phyloP scores from a whole-genome alignment of 2,113 vertebrate species.

The Cheirogaleus medius region DNA sequence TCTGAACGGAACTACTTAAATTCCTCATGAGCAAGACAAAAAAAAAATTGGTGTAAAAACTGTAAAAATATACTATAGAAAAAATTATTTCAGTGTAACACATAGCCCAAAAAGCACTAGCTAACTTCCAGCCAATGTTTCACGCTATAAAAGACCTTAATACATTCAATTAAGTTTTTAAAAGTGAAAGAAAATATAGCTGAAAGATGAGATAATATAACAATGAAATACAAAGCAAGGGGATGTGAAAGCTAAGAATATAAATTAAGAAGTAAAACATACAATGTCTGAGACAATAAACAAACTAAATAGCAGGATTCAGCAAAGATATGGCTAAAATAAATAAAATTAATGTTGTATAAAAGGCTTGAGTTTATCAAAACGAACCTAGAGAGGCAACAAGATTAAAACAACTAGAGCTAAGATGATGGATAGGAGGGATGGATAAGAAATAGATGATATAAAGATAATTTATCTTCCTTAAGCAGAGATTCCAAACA shows the following conservation, averaged over 20 bases:
- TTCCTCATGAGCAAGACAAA: neutral
- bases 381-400: neutral
- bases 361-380: neutral
- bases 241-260: neutral
- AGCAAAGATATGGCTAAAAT: neutral
- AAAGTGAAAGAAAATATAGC: neutral
- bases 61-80: neutral
- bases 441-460: neutral
- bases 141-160: neutral
- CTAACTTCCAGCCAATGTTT: neutral
- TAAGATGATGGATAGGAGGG: neutral
- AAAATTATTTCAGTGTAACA: neutral
- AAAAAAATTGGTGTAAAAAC: neutral
- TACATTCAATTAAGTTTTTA: constrained; percentile 15
- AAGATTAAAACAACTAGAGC: neutral
- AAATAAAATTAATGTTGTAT: constrained; percentile 9
- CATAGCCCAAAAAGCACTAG: neutral
- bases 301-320: neutral
- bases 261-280: constrained; percentile 11
- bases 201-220: neutral
- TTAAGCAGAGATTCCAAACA: neutral
- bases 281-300: neutral
- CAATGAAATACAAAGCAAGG: neutral
- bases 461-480: neutral
- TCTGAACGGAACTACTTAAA: neutral